Evolutionary conservation across 2,888 invertebrate genomes (phyloP).

Genomic region (Hemaris fuciformis): DNA sequence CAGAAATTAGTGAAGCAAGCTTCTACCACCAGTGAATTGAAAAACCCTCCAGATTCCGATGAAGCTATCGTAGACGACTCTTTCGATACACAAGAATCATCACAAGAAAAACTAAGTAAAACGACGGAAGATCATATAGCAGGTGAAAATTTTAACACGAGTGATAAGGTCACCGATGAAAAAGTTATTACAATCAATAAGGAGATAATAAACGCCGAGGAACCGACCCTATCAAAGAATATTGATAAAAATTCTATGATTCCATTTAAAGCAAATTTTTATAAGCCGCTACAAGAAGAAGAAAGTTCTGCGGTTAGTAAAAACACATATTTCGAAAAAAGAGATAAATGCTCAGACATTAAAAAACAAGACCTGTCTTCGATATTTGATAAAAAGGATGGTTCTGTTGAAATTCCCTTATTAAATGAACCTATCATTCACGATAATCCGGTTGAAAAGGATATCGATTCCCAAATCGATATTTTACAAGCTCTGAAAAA

Average conservation of each 20-base stretch:
- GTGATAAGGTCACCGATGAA: neutral
- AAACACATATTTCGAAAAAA: neutral
- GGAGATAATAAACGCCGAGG: neutral
- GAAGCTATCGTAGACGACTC: neutral
- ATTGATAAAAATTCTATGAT: neutral
- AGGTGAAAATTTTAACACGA: neutral
- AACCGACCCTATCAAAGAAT: neutral
- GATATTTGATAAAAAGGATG: neutral
- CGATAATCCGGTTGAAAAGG: slow-evolving; percentile 38
- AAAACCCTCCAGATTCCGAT: neutral
- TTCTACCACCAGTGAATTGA: neutral
- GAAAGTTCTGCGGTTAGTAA: slow-evolving; percentile 12
- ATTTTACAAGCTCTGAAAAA: slow-evolving; percentile 74
- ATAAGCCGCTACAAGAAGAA: slow-evolving; percentile 43
- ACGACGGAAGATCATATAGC: neutral
- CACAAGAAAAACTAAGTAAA: neutral
- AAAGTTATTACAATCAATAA: neutral
- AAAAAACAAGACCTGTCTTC: neutral
- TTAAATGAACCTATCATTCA: slow-evolving; percentile 47
- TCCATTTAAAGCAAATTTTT: slow-evolving; percentile 54
- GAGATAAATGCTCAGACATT: neutral
- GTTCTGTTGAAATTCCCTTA: slow-evolving; percentile 57
- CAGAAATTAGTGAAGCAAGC: neutral
- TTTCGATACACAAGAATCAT: neutral
- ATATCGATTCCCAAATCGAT: slow-evolving; percentile 68